Conservation (phyloP, 1,140 invertebrate genomes). For the Apis florea region DNA sequence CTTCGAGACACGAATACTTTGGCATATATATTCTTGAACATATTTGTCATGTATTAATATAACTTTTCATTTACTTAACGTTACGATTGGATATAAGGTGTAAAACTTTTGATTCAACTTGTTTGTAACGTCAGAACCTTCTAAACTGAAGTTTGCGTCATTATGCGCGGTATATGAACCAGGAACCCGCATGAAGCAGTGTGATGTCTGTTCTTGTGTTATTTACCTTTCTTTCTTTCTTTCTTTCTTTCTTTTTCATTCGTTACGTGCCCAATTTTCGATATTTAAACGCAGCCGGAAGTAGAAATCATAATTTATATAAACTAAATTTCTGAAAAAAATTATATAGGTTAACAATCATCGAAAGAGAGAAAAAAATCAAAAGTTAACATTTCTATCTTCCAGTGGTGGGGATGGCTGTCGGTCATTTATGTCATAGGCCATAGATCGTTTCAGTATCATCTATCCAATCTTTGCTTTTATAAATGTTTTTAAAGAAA, state of each 20-base stretch:
- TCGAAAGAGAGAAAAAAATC: no score
- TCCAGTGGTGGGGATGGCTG: no score
- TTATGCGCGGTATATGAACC: slow-evolving; percentile 3
- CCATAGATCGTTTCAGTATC: no score
- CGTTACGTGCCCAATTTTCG: not conserved
- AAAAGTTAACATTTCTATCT: no score
- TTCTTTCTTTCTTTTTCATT: not conserved
- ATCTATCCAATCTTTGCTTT: no score
- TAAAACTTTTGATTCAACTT: slow-evolving; percentile 1
- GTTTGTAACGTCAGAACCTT: not conserved
- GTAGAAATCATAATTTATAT: not conserved
- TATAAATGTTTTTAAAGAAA: not conserved
- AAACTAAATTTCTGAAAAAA: no score
- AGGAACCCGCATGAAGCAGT: slow-evolving; percentile 21
- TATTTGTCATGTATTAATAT: not conserved
- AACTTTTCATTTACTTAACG: not conserved
- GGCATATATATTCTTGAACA: not conserved
- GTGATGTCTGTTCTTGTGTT: not conserved
- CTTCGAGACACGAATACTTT: not conserved
- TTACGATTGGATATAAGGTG: not conserved
- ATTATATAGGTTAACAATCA: no score
- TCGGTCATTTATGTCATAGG: no score
- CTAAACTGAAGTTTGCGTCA: slow-evolving; percentile 8
- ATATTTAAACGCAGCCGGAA: not conserved
- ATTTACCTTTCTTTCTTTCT: not conserved